Conservation (phyloP, 1,140 invertebrate species). For the Hylaeus volcanicus region DNA sequence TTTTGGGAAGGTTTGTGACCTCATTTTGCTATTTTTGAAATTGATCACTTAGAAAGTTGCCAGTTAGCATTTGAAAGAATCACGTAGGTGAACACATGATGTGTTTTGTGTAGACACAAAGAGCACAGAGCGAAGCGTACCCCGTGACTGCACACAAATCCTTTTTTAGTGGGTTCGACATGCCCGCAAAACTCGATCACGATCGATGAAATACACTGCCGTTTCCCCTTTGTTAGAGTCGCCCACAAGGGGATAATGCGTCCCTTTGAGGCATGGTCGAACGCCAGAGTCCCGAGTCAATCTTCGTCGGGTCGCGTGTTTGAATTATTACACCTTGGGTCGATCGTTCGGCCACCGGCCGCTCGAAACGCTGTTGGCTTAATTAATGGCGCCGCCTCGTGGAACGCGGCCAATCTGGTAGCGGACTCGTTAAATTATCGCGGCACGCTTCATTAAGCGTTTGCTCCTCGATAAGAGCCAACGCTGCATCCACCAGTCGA, state of each 20-base stretch:
- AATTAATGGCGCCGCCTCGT: conserved; percentile 62
- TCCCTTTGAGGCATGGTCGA: conserved; percentile 20
- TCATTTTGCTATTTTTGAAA: no score
- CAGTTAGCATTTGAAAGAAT: no score
- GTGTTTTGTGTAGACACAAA: no score
- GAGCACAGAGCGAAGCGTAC: no score
- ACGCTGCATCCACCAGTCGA: conserved; percentile 23
- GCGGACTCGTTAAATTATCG: conserved; percentile 67
- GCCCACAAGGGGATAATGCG: conserved; percentile 8
- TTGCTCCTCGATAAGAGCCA: conserved; percentile 43
- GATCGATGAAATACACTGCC: no score
- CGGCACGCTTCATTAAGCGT: conserved; percentile 54
- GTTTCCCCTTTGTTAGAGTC: neutral
- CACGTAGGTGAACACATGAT: no score
- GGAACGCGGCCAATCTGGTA: conserved; percentile 57
- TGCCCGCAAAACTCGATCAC: no score
- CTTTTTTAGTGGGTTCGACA: no score
- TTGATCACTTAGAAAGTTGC: no score
- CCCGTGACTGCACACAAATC: no score
- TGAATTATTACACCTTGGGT: conserved; percentile 59
- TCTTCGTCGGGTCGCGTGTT: conserved; percentile 46
- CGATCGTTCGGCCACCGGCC: conserved; percentile 37
- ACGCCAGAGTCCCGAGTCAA: conserved; percentile 34
- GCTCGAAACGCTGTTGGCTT: conserved; percentile 53
- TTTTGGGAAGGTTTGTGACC: no score